Evolutionary conservation across 2,888 invertebrate species (phyloP), one percentile per base, ranked within the genome.

Genomic region (Chrysolina oricalcia): DNA sequence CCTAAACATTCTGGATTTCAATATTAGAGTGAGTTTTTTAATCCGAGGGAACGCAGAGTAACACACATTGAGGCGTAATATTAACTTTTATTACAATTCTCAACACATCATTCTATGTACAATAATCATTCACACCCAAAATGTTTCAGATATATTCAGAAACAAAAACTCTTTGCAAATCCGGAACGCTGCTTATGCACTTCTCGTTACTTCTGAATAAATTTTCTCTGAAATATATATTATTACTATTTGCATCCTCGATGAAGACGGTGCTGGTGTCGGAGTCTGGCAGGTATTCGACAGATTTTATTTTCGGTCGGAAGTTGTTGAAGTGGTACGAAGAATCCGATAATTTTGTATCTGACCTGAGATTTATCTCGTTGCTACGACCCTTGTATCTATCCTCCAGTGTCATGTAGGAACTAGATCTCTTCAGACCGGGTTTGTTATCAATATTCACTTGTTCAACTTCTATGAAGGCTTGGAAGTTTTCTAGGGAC

Each of bases 101-200:
- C 9, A 27, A 59, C 15, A 15, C 8, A 17, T 59, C 35, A 59
- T 59, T 59, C 59, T 59, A 59, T 59, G 13, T 59, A 59, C 59
- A 59, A 59, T 59, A 0, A 35, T 59, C 27, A 46, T 21, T 66
- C 10, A 66, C n/a, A 53, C 15, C 43, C 35, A 6, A 48, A n/a
- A 35, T 5, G 9, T 23, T 40, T 59, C 80, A 86, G 77, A 86
- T 86, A 81, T 86, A 86, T 71, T 86, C 86, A 11, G 91, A 90
- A 77, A 91, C 90, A 81, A 91, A 91, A 56, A 91, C 89, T 83
- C 90, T 91, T 79, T 91, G 91, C 73, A 91, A 89, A 84, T 91
- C 91, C 2, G 91, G 91, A 53, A 89, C 91, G 70, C 90, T 91
- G 1, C 90, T 90, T 15, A 89, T 88, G 74, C 87, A 87, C 56